phyloP scores from a whole-genome alignment of 2,113 vertebrate species.

The Diadophis punctatus region DNA sequence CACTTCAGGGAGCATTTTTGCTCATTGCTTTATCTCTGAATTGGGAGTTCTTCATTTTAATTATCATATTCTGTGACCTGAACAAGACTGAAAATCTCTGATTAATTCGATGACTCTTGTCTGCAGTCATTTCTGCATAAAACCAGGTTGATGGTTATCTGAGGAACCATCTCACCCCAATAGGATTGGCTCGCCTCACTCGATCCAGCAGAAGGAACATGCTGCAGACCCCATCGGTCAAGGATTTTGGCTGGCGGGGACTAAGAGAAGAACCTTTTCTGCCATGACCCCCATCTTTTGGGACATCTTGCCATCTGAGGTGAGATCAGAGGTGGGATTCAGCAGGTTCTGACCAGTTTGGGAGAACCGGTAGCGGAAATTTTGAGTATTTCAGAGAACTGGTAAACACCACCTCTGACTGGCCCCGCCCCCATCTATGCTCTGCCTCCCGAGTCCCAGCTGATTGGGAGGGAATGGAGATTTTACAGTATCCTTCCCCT shows the following conservation, averaged over 20 bases:
- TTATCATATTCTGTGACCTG: neutral
- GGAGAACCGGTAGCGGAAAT: no score
- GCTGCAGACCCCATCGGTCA: neutral
- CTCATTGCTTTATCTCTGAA: neutral
- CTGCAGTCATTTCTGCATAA: neutral
- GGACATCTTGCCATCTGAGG: neutral
- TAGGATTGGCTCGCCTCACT: no score
- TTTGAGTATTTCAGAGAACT: no score
- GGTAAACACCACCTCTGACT: no score
- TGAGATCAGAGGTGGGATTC: neutral
- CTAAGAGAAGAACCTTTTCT: neutral
- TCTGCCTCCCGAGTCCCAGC: no score
- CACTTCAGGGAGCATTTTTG: neutral
- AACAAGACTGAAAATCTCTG: neutral
- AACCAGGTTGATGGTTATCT: no score
- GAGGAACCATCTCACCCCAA: no score
- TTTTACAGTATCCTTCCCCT: no score
- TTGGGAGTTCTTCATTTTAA: neutral
- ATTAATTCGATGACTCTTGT: neutral
- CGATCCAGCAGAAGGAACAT: no score
- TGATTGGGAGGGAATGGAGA: no score
- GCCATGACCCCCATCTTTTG: neutral
- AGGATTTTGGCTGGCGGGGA: neutral
- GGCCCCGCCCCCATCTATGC: no score
- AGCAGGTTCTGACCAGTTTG: no score